Evolutionary conservation across 2,113 vertebrate genomes (phyloP), one percentile per base, ranked within the genome.

Genomic region (Cebus imitator): DNA sequence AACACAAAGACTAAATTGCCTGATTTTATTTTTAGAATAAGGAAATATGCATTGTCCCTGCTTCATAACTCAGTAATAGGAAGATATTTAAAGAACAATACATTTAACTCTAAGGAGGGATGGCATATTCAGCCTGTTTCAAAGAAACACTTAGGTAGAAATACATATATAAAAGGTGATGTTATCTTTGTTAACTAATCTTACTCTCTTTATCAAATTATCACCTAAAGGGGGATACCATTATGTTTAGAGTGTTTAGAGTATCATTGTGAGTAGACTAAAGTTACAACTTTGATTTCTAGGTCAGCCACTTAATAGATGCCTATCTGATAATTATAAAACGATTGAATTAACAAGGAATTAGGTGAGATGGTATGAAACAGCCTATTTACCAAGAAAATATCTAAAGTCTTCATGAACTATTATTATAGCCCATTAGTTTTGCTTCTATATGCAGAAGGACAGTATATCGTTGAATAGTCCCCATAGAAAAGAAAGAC

Each of bases 11-110:
- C 43, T 81, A 82, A 91, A 83, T 64, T 81, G 40, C 45, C 5
- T 96, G 66, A 61, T 83, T 93, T 96, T 83, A 88, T 87, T 93
- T 93, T 98, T 87, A 93, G 50, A 93, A 70, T 87, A 84, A 78
- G 40, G 23, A 96, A 91, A 87, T 73, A 48, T 9, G 12, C 21
- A 18, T 50, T 95, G 16, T 52, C 35, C 58, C 40, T 91, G 11
- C 18, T 37, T 93, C 32, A 30, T 75, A 91, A 93, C 3, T 81
- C 43, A 80, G 11, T 61, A 25, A 90, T 52, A 92, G 20, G 3
- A 82, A 20, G 52, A 55, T 81, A 92, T 90, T 89, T 92, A 90
- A 81, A 82, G 25, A 95, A 66, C 18, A 92, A 91, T 35, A 2
- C 2, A 61, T 58, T 96, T 91, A 80, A 91, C 18, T 70, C 92